Conservation (phyloP, 1,140 invertebrate species). For the Marisa cornuarietis region DNA sequence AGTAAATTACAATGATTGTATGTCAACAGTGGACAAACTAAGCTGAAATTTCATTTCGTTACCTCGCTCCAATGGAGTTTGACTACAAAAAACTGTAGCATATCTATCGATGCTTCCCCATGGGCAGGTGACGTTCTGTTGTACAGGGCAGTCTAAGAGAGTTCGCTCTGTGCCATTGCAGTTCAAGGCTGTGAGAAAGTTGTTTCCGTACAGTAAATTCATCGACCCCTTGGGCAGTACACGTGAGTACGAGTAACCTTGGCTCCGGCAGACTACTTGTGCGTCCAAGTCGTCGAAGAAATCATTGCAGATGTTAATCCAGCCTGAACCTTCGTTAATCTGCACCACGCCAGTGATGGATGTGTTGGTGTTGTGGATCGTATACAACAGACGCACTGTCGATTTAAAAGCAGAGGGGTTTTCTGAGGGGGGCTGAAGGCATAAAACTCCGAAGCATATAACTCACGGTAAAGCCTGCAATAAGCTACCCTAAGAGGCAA, state of each 20-base stretch:
- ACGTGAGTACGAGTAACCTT: slow-evolving; percentile 67
- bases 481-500: no score
- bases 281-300: slow-evolving; percentile 76
- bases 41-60: background rate
- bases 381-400: slow-evolving; percentile 11
- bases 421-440: no score
- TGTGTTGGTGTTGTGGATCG: slow-evolving; percentile 3
- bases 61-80: slow-evolving; percentile 40
- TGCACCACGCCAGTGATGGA: slow-evolving; percentile 20
- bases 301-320: slow-evolving; percentile 80
- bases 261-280: slow-evolving; percentile 75
- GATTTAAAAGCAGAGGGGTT: background rate
- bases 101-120: slow-evolving; percentile 42
- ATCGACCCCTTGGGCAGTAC: slow-evolving; percentile 49
- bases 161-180: slow-evolving; percentile 43
- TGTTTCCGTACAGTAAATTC: slow-evolving; percentile 40
- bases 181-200: slow-evolving; percentile 34
- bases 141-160: slow-evolving; percentile 42
- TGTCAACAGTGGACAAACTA: no score
- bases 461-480: no score
- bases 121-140: slow-evolving; percentile 33
- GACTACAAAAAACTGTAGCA: slow-evolving; percentile 49
- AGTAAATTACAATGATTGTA: no score
- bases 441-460: no score
- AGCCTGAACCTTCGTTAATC: slow-evolving; percentile 54